Percentiles rank a stretch among this genome's conserved stretches.
Evolutionary conservation across 2,888 invertebrate species (phyloP).

Genomic region (Apotomis capreana): DNA sequence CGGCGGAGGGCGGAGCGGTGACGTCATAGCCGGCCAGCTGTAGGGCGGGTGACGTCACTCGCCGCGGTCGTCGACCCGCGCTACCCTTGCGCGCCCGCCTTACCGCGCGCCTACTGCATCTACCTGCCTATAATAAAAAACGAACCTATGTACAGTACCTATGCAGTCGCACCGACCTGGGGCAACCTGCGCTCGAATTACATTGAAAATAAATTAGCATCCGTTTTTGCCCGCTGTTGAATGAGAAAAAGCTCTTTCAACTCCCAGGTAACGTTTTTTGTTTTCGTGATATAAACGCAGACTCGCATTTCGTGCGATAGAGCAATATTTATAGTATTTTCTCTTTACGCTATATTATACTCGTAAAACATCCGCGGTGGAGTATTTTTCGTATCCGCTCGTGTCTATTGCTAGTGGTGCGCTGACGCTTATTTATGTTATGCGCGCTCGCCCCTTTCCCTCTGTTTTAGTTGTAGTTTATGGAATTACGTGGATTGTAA

Average conservation of each 20-base stretch:
- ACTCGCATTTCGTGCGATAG: neutral
- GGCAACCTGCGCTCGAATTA: conserved; percentile 67
- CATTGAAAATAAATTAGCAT: conserved; percentile 47
- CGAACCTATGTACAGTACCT: conserved; percentile 64
- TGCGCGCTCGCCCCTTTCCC: conserved; percentile 34
- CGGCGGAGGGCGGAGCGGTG: conserved; percentile 62
- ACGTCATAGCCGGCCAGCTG: conserved; percentile 78
- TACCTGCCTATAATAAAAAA: conserved; percentile 74
- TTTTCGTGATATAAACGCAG: conserved; percentile 9
- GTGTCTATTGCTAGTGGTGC: conserved; percentile 23
- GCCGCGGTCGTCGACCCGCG: conserved; percentile 72
- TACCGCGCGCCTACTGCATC: conserved; percentile 53
- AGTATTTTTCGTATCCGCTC: conserved; percentile 10
- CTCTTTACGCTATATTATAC: neutral
- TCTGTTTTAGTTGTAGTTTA: conserved; percentile 52
- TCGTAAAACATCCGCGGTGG: conserved; percentile 10
- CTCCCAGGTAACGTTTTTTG: conserved; percentile 19
- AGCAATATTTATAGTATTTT: conserved; percentile 10
- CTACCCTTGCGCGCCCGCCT: conserved; percentile 66
- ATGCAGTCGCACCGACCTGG: conserved; percentile 69
- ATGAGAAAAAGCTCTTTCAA: conserved; percentile 31
- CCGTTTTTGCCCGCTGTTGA: conserved; percentile 32
- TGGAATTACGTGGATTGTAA: conserved; percentile 56
- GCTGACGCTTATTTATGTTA: conserved; percentile 41
- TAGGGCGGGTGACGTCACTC: conserved; percentile 80